Percentiles rank a stretch among this genome's conserved stretches.
These are phyloP conservation scores for Agapornis canus DNA, from an alignment of 2,797 vertebrate genomes.

Conservation along the genomic window DNA sequence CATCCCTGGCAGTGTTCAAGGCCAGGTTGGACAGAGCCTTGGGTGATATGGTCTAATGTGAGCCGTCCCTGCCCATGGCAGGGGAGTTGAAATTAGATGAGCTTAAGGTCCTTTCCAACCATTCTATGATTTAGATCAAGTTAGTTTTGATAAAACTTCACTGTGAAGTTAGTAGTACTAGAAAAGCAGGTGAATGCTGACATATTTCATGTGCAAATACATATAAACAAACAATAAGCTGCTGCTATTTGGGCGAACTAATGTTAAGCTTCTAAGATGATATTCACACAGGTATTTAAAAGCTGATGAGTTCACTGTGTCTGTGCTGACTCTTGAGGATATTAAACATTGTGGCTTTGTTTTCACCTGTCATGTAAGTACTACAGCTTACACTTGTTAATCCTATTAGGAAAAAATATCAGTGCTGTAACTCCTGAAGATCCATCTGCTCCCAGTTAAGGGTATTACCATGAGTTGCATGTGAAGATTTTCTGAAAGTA, in stretches of 20 bases:
- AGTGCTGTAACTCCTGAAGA: background rate
- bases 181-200: background rate
- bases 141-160: background rate
- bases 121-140: background rate
- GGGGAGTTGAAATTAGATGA: background rate
- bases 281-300: background rate
- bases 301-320: background rate
- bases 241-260: background rate
- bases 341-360: background rate
- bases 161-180: background rate
- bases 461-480: background rate
- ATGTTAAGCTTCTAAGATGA: background rate
- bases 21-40: background rate
- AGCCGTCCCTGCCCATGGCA: background rate
- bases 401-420: background rate
- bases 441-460: background rate
- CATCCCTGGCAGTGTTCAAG: too few species aligned
- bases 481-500: background rate
- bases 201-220: background rate
- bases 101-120: background rate
- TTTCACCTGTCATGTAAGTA: background rate
- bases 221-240: background rate
- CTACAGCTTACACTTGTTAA: background rate
- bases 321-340: background rate
- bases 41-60: background rate